Evolutionary conservation across 2,888 invertebrate species (phyloP).

Genomic region (Sesia apiformis): DNA sequence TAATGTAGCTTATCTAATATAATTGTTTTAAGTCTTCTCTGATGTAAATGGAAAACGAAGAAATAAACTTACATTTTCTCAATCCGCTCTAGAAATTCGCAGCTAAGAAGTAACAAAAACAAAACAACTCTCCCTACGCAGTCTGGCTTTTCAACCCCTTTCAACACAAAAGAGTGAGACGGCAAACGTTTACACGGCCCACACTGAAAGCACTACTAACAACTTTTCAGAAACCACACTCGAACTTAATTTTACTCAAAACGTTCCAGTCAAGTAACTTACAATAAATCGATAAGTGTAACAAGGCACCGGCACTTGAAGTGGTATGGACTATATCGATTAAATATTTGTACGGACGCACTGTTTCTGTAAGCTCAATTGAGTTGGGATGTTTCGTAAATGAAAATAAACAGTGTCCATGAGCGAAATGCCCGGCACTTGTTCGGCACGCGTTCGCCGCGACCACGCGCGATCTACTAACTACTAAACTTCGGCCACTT

Average conservation of each 20-base stretch:
- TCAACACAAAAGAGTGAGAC: slow-evolving; percentile 48
- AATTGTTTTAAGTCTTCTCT: no score
- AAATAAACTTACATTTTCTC: slow-evolving; percentile 49
- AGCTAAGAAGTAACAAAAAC: slow-evolving; percentile 57
- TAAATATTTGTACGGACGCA: slow-evolving; percentile 27
- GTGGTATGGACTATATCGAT: slow-evolving; percentile 21
- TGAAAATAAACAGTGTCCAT: slow-evolving; percentile 41
- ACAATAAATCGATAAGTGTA: slow-evolving; percentile 27
- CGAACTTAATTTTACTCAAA: slow-evolving; percentile 27
- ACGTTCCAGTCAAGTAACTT: slow-evolving; percentile 24
- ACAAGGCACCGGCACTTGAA: slow-evolving; percentile 21
- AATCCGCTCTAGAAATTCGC: slow-evolving; percentile 43
- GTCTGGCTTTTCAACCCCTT: slow-evolving; percentile 59
- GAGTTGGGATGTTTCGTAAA: slow-evolving; percentile 46
- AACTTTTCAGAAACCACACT: slow-evolving; percentile 58
- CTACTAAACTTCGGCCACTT: slow-evolving; percentile 47
- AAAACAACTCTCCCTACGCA: slow-evolving; percentile 50
- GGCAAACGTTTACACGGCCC: slow-evolving; percentile 49
- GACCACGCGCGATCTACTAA: slow-evolving; percentile 48
- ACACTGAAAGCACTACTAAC: slow-evolving; percentile 63
- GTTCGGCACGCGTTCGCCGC: slow-evolving; percentile 29
- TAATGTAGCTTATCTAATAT: no score
- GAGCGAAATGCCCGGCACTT: slow-evolving; percentile 39
- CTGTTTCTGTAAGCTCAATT: slow-evolving; percentile 34
- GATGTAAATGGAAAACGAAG: no score